Conservation (phyloP, 2,113 vertebrate genomes). For the Rhegmatorhina hoffmannsi region DNA sequence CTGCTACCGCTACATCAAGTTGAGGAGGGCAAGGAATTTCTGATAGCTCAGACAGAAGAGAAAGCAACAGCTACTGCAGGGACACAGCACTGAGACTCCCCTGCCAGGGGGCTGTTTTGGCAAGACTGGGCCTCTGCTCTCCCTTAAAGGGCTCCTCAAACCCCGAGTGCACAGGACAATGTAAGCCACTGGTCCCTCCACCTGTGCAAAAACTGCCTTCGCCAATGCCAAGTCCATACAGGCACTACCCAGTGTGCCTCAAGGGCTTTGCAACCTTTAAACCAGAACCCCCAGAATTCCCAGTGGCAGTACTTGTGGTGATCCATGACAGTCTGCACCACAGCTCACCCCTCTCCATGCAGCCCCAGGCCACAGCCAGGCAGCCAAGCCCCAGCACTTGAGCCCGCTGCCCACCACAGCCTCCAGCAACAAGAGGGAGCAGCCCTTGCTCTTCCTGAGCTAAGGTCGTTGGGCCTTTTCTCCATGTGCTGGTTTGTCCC, state of each 20-base stretch:
- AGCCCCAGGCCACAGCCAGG: neutral
- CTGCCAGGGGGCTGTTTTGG: accelerated
- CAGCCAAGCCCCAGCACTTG: neutral
- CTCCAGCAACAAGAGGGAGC: neutral
- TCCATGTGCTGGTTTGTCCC: neutral
- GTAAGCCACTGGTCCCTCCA: accelerated
- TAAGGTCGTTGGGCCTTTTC: neutral
- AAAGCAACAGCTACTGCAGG: neutral
- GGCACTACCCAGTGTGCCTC: neutral
- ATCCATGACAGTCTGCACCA: neutral
- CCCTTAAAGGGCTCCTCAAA: neutral
- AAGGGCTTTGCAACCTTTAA: neutral
- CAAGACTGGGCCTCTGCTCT: neutral
- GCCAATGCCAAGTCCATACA: accelerated
- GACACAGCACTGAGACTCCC: accelerated
- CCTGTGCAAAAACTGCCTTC: neutral
- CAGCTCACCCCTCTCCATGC: neutral
- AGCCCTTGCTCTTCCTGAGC: accelerated
- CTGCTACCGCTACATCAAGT: neutral
- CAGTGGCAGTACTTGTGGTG: neutral
- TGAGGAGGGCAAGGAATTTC: neutral
- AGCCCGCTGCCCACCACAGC: neutral
- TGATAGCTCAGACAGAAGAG: neutral
- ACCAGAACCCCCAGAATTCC: neutral
- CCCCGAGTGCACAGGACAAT: accelerated